Evolutionary conservation across 1,140 invertebrate species (phyloP), one percentile per base, ranked within the genome.

Genomic region (Triops cancriformis): DNA sequence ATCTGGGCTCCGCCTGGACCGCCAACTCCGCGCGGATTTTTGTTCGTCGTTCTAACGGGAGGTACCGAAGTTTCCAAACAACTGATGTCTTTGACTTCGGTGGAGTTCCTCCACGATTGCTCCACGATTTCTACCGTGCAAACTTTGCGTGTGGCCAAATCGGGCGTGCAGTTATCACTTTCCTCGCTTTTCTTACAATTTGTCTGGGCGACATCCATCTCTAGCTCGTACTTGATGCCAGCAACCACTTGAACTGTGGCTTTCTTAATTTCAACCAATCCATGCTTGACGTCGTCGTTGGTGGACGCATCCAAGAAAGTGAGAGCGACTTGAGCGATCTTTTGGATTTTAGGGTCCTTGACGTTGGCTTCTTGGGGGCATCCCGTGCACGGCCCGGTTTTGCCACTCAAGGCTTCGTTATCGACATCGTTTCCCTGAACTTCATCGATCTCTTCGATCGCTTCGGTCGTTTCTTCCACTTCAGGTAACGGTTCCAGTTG

Each of bases 371-470:
- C 80, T 14, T 12, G 18, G 3, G 80, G 72, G 76, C 82, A 82
- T 26, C 82, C 82, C 11, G 75, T 4, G 41, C 82, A 82, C 1
- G 79, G 73, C 9, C 79, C 77, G 41, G 45, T 76, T 4, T 77
- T 45, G 14, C 76, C 76, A 9, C 77, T 76, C 42, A 79, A 73
- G 26, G 0, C 0, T n/a, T 88, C 88, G 74, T 87, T 87, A 11
- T 86, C 86, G 27, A 86, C 86, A 18, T 86, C 86, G 43, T 85
- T 64, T 18, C 51, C 51, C 18, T 64, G 51, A 23, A 64, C 86
- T 37, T 84, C 85, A 51, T 83, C 84, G 78, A 82, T 83, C 10
- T 84, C 79, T 73, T 83, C 84, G 78, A 82, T 83, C 10, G 83
- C 79, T 73, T 83, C 85, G 26, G 83, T 81, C 37, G 79, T 80